Percentiles rank a stretch among this genome's conserved stretches.
Evolutionary conservation across 2,113 vertebrate genomes (phyloP).

Genomic region (Neogobius melanostomus): DNA sequence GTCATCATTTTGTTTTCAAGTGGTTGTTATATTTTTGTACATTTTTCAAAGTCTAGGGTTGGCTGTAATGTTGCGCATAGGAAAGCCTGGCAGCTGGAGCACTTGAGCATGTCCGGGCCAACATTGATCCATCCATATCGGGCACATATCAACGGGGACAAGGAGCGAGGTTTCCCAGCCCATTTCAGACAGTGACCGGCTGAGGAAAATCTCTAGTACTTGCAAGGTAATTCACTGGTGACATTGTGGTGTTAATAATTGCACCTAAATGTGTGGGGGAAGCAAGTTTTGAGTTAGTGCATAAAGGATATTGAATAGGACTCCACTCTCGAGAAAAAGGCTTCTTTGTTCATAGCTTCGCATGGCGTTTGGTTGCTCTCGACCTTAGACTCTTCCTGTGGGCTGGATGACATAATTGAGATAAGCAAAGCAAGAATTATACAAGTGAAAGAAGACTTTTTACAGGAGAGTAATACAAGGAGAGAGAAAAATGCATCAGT

Average conservation of each 20-base stretch:
- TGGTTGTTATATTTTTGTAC: slow-evolving; percentile 71
- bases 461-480: too few relatives aligned
- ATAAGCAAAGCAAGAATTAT: not conserved
- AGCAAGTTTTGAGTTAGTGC: not conserved
- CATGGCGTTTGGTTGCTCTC: slow-evolving; percentile 62
- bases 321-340: slow-evolving; percentile 89
- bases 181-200: slow-evolving; percentile 84
- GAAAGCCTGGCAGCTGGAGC: slow-evolving; percentile 90
- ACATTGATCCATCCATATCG: slow-evolving; percentile 88
- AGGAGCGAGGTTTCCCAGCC: slow-evolving; percentile 84
- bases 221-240: too few relatives aligned
- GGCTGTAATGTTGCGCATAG: slow-evolving; percentile 87
- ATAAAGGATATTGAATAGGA: slow-evolving; percentile 95
- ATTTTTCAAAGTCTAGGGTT: slow-evolving; percentile 82
- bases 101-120: slow-evolving; percentile 89
- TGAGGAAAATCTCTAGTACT: slow-evolving; percentile 75
- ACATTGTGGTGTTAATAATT: too few relatives aligned
- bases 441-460: too few relatives aligned
- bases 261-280: too few relatives aligned
- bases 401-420: slow-evolving; percentile 38
- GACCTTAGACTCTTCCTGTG: slow-evolving; percentile 41
- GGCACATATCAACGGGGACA: slow-evolving; percentile 90
- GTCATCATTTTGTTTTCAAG: too few relatives aligned
- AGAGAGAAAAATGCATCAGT: too few relatives aligned
- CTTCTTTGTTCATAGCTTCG: slow-evolving; percentile 88